Base-by-base conservation (phyloP, 1,140 invertebrate species). In the Cotesia typhae region DNA sequence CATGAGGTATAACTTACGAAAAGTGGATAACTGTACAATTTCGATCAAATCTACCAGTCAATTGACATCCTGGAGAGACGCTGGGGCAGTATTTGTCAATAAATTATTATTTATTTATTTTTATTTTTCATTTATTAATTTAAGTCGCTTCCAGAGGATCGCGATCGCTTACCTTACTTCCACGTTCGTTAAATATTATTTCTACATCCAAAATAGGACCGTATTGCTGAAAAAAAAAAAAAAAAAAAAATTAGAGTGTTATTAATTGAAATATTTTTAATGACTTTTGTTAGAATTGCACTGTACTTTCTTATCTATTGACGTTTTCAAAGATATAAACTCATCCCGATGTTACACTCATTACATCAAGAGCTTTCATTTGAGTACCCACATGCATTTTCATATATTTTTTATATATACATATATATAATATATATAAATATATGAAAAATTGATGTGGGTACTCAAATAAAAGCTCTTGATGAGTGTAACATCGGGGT, bases 161-260 rank as follows among this genome's bases (percentile, higher is more conserved):
- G n/a, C 52, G 51, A 67, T 67, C 51, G 88, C 93, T 93, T 94
- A 99, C 97, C 96, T 99, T 99, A 79, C 96, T 98, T 85, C 98
- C 98, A 79, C 98, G 90, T 90, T 99, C 98, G 88, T 99, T 99
- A 90, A 99, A 99, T 86, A 99, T 99, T 82, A 99, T 99, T 92
- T 99, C 98, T 86, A 99, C 97, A 89, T 99, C 97, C 85, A 98
- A 91, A 83, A 99, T 99, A 83, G 94, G 92, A 80, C 98, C 98
- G 90, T 96, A 99, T 94, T 98, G 95, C 96, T 98, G 91, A 83
- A 94, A 94, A 83, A 88, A 89, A 87, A 87, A 77, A 80, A 14
- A 14, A 14, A 14, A 14, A 14, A 14, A 14, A 14, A 14, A 14
- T 14, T 75, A 76, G 82, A 60, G 59, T 68, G 60, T 78, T 14